Percentiles rank a stretch among this genome's conserved stretches.
Conservation (phyloP, 2,113 vertebrate species). For the Colistium nudipinnis region DNA sequence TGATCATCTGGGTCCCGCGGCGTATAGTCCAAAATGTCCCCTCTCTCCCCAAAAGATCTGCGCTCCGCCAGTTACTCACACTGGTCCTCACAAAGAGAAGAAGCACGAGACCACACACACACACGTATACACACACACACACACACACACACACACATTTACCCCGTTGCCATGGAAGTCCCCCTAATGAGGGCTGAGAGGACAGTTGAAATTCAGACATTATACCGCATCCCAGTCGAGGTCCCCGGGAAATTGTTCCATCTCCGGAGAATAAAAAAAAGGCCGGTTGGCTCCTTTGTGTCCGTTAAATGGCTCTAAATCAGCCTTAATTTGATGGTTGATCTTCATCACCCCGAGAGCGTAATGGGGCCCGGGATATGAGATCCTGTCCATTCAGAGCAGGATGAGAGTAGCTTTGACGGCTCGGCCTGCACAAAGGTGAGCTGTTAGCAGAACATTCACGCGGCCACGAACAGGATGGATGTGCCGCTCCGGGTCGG, state of each 20-base stretch:
- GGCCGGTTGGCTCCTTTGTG: slow-evolving; percentile 56
- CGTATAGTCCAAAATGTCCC: neutral
- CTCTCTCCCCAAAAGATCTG: neutral
- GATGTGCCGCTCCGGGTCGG: slow-evolving; percentile 47
- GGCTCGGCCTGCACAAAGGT: slow-evolving; percentile 64
- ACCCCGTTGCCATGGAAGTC: slow-evolving; percentile 62
- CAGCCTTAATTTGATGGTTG: slow-evolving; percentile 79
- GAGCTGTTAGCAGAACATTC: slow-evolving; percentile 61
- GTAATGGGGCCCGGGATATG: slow-evolving; percentile 68
- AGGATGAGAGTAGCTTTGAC: slow-evolving; percentile 65
- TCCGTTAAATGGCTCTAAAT: slow-evolving; percentile 76
- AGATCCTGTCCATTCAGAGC: slow-evolving; percentile 60
- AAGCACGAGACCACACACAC: neutral
- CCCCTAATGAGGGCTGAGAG: slow-evolving; percentile 68
- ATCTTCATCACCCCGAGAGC: slow-evolving; percentile 69
- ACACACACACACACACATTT: slow-evolving; percentile 7
- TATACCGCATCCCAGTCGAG: slow-evolving; percentile 65
- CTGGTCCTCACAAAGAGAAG: neutral
- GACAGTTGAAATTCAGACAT: slow-evolving; percentile 63
- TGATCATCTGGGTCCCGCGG: neutral
- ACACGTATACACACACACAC: neutral
- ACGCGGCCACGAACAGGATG: slow-evolving; percentile 55
- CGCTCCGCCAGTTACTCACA: neutral
- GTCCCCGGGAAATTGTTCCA: slow-evolving; percentile 58
- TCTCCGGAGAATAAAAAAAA: slow-evolving; percentile 46